Evolutionary conservation across 1,140 invertebrate genomes (phyloP), one percentile per base, ranked within the genome.

Genomic region (Dendrolimus kikuchii): DNA sequence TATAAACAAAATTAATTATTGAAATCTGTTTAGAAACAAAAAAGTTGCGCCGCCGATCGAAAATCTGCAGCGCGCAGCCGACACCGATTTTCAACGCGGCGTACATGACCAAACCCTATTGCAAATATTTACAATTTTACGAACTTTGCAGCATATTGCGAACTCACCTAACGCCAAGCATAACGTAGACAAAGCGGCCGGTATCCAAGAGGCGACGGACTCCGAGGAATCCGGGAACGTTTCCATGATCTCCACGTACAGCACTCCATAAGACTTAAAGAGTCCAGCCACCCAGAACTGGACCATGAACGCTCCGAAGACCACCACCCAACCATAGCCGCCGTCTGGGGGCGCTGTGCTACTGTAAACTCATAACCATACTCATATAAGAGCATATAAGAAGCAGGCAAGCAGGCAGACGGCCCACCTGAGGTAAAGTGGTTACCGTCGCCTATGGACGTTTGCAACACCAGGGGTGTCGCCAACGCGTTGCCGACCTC

Each of bases 241-340:
- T 62, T 93, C 91, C 86, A 95, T 93, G 42, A 97, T 93, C 76
- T 95, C 93, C 4, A 92, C 91, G 49, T 96, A 93, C 23, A 96
- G 90, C 8, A 96, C 93, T 0, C 95, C 95, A 68, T 96, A 97
- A 0, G 94, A 95, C 73, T 96, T 96, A 49, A 95, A 94, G 7
- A 96, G 89, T 0, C 97, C 97, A 41, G 98, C 96, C 8, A 98
- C 96, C 88, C 98, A 96, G 66, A 98, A 94, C 82, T 98, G 97
- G 46, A 96, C 96, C 74, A 97, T 91, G 86, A 99, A 99, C 2
- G 95, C 95, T 0, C 95, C 95, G 51, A 95, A 91, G 0, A 98
- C 96, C 38, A 99, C 93, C 64, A 98, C 92, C 97, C 97, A 98
- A 2, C 96, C 96, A 78, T 95, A 96, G 0, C 93, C 93, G 2